Conservation (phyloP, 2,797 vertebrate species). For the Petrocephalus schoutedeni region DNA sequence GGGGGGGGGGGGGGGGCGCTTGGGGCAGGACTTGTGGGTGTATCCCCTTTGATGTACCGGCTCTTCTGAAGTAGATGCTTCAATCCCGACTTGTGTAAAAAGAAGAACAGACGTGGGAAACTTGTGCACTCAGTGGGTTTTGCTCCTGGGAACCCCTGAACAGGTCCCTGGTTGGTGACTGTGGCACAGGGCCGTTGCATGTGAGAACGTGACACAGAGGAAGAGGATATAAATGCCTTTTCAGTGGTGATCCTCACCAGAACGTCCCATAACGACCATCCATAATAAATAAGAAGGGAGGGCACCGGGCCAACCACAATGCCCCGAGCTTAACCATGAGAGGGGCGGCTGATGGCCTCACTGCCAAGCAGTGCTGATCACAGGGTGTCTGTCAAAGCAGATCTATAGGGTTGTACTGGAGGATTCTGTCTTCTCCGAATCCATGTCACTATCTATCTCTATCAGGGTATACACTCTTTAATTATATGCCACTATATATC, state of each 20-base stretch:
- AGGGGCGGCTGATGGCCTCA: background rate
- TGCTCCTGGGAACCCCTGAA: background rate
- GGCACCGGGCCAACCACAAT: background rate
- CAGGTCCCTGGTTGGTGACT: background rate
- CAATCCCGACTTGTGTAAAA: background rate
- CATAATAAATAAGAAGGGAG: background rate
- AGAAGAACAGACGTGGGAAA: background rate
- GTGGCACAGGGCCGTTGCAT: background rate
- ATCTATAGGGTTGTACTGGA: background rate
- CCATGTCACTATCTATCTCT: constrained; percentile 8
- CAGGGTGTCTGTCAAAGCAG: background rate
- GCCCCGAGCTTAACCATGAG: background rate
- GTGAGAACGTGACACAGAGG: background rate
- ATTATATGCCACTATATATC: constrained; percentile 4
- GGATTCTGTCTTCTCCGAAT: constrained; percentile 30
- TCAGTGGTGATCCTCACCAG: background rate
- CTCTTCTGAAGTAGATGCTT: background rate
- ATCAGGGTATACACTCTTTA: background rate
- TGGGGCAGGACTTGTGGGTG: background rate
- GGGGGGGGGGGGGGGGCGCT: background rate
- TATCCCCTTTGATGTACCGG: background rate
- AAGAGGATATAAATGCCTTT: background rate
- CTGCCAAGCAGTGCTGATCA: background rate
- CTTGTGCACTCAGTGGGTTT: background rate
- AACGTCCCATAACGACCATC: background rate